These are phyloP conservation scores for Oreochromis tanganicae DNA, from an alignment of 2,113 vertebrate species.

Conservation along the genomic window DNA sequence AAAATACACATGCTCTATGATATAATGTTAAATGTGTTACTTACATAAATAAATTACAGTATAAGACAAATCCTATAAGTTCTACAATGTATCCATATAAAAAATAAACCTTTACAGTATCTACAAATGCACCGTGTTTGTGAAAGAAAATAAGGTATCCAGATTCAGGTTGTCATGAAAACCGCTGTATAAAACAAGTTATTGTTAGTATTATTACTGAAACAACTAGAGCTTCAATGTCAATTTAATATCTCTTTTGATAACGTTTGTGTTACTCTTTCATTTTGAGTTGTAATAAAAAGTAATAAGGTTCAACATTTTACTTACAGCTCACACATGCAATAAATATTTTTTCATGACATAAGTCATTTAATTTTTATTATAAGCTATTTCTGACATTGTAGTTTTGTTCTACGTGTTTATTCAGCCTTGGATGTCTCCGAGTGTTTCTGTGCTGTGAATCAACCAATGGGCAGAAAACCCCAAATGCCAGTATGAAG, in stretches of 20 bases:
- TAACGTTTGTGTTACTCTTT: background rate
- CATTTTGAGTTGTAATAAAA: background rate
- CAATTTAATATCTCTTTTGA: background rate
- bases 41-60: background rate
- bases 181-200: background rate
- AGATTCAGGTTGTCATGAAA: background rate
- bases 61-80: background rate
- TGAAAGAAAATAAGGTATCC: fast-evolving
- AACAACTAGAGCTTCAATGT: background rate
- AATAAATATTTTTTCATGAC: background rate
- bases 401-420: background rate
- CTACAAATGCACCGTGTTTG: background rate
- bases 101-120: background rate
- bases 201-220: background rate
- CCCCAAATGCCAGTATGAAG: background rate
- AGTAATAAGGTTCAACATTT: background rate
- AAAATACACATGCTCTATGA: fast-evolving
- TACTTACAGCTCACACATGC: background rate
- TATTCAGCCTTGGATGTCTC: background rate
- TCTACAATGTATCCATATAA: background rate
- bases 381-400: background rate
- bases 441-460: background rate
- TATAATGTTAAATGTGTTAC: background rate
- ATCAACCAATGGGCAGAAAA: background rate
- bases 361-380: background rate